Percentiles rank a stretch among this genome's conserved stretches.
Evolutionary conservation across 2,888 invertebrate species (phyloP).

Genomic region (Plusia festucae): DNA sequence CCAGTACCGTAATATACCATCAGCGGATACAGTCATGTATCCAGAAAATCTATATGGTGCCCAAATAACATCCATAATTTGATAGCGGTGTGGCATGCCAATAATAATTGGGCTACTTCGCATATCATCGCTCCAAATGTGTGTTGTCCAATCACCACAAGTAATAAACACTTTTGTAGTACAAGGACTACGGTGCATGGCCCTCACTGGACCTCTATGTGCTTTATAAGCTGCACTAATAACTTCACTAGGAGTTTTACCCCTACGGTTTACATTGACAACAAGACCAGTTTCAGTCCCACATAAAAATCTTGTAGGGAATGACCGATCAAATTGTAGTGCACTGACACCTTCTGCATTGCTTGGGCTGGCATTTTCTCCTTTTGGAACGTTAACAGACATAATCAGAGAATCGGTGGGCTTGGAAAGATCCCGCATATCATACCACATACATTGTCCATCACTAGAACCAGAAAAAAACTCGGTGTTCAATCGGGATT

Average conservation of each 20-base stretch:
- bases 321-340: slow-evolving; percentile 91
- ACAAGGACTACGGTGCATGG: slow-evolving; percentile 90
- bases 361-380: slow-evolving; percentile 80
- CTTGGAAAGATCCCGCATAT: slow-evolving; percentile 89
- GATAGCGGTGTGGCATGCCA: slow-evolving; percentile 64
- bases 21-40: slow-evolving; percentile 74
- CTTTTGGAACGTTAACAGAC: slow-evolving; percentile 85
- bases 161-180: slow-evolving; percentile 91
- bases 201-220: slow-evolving; percentile 88
- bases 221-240: slow-evolving; percentile 89
- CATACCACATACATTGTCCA: slow-evolving; percentile 91
- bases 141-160: slow-evolving; percentile 90
- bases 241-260: slow-evolving; percentile 90
- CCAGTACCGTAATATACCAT: slow-evolving; percentile 94
- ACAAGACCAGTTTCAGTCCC: slow-evolving; percentile 76
- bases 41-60: slow-evolving; percentile 77
- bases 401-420: slow-evolving; percentile 90
- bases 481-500: slow-evolving; percentile 88
- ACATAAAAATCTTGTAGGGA: slow-evolving; percentile 89
- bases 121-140: slow-evolving; percentile 92
- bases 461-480: slow-evolving; percentile 91
- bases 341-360: slow-evolving; percentile 89
- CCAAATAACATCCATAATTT: slow-evolving; percentile 72
- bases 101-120: slow-evolving; percentile 76
- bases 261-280: slow-evolving; percentile 91